Evolutionary conservation across 2,888 invertebrate genomes (phyloP), one percentile per base, ranked within the genome.

Genomic region (Callyntrura sp.): DNA sequence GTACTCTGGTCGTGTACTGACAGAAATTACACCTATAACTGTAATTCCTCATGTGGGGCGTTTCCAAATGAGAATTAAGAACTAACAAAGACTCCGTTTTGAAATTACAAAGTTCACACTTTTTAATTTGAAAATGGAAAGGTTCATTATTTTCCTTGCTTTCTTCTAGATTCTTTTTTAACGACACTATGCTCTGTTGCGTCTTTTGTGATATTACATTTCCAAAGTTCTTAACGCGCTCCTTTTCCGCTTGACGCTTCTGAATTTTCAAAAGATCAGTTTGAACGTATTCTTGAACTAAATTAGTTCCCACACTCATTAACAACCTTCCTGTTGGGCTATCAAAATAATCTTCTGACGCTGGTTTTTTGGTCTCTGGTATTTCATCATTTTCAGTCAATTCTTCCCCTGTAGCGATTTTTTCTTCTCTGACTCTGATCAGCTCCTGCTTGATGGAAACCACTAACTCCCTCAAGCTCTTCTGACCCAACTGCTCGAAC

Each of bases 221-320:
- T 84, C 96, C 96, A 8, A 97, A 96, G 94, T 96, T 96, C 91
- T 96, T 95, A 94, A 94, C 57, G 81, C 96, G 95, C 95, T 96
- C 97, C 92, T 96, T 96, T 93, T 97, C 96, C 23, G 97, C 96
- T 94, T 98, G 98, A 73, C 97, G 96, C 94, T 97, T 97, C 94
- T 98, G 98, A 94, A 98, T 97, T 93, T 97, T 96, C 85, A 98
- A 95, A 88, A 98, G 95, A 95, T 99, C 99, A n/a, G 96, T 96
- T 95, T 99, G 98, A 23, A 99, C 98, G 94, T 96, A 97, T 94
- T 99, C 98, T 94, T 98, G 98, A 1, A 98, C 98, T 92, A 98
- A 96, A 94, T 97, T 98, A 88, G 97, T 96, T 45, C 99, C 99
- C 93, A 99, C 97, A 94, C 98, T 97, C 95, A 97, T 97, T 94